Base-by-base conservation (phyloP, 2,797 vertebrate genomes). In the Valencia hispanica region DNA sequence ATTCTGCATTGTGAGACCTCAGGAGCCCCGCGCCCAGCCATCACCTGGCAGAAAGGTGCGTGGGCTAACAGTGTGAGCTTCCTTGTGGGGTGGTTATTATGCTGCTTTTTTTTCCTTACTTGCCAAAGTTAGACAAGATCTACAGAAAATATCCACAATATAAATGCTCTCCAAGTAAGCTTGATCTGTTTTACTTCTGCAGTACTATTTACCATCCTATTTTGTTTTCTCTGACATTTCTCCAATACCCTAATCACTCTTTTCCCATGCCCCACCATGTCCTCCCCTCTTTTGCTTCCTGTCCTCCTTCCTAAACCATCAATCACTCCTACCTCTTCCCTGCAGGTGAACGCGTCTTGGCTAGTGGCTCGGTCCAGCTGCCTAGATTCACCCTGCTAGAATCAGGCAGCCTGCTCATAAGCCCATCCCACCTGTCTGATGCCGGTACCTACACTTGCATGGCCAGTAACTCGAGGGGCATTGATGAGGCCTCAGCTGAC, bases 1-100 rank as follows among this genome's bases (percentile, higher is more conserved):
- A 95, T 99, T 57, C 94, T 99, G 81, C 96, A 96, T 79, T 99
- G 98, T 2, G 97, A 99, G 95, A 99, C 98, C 41, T 97, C 97
- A 0, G 98, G 98, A 82, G 98, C 98, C 0, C 98, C 98, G 0
- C 94, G 97, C 70, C 98, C 98, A 0, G 97, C 97, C 86, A 98
- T 99, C 94, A 98, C 97, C 36, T 99, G 97, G 98, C 97, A 99
- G 94, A 99, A 97, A 97, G 97, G 98, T 99, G 77, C 57, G 90
- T 86, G 78, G 77, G 90, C 66, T 72, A 81, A 82, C 85, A 85
- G 84, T 75, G 45, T 50, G 68, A 77, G 59, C 59, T 68, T 75
- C 25, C 18, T 70, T 59, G 1, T 34, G 45, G 70, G 57, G n/a
- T 57, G 69, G 70, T 79, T 72, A 84, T 88, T 86, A 82, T 69